Percentiles rank a stretch among this genome's conserved stretches.
These are phyloP conservation scores for Rhadina sibilatrix DNA, from an alignment of 2,113 vertebrate species.

Conservation along the genomic window DNA sequence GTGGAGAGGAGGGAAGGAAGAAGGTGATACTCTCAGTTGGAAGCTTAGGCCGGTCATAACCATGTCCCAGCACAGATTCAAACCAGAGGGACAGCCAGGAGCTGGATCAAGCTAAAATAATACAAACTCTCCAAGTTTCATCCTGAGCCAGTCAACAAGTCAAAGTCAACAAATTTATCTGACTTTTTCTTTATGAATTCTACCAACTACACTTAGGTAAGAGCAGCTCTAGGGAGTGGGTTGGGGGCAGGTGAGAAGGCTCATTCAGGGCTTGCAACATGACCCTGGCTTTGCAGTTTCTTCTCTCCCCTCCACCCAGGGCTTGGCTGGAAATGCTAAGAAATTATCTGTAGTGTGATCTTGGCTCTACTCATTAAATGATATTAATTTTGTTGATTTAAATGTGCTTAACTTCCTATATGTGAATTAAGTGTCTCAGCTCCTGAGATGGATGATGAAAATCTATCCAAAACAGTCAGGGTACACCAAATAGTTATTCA, in stretches of 20 bases:
- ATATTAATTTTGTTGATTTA: not conserved
- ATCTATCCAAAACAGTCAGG: not conserved
- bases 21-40: not conserved
- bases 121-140: not conserved
- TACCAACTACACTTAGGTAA: not conserved
- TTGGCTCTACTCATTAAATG: not conserved
- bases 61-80: not conserved
- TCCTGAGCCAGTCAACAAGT: not conserved
- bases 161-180: not conserved
- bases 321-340: not conserved
- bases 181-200: not conserved
- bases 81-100: not conserved
- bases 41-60: not conserved
- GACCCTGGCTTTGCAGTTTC: not conserved
- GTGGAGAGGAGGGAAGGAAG: not conserved
- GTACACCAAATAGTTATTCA: not conserved
- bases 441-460: not conserved
- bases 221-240: not conserved
- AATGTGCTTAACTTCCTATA: not conserved
- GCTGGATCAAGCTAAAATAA: not conserved
- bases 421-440: not conserved
- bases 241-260: not conserved
- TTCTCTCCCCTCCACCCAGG: not conserved
- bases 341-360: not conserved
- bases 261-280: accelerated